Base-by-base conservation (phyloP, 1,140 invertebrate genomes). In the Nylanderia fulva region DNA sequence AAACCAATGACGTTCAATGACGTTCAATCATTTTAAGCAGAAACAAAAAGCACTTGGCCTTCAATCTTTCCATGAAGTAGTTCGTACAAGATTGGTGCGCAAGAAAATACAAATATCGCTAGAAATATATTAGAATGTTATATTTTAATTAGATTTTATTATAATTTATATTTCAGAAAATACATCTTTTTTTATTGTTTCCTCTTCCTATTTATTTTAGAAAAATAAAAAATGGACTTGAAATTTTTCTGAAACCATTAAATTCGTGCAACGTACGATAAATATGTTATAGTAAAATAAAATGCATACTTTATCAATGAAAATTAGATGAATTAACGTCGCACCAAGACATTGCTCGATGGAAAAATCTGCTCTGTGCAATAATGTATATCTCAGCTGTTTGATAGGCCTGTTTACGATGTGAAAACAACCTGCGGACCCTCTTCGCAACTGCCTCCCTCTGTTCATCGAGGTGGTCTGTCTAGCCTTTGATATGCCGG, bases 331-430 rank as follows among this genome's bases (percentile, higher is more conserved):
- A 15, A 48, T 48, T 18, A 45, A 64, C 33, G 7, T 42, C 2
- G 39, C 4, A 1, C 18, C 33, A 6, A 15, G 24, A 63, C 24
- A 61, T 27, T 27, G 15, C 9, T 24, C 11, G 29, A 29, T 39
- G 29, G 24, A 77, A 64, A 77, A 48, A 66, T 77, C n/a, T 64
- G 7, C 0, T 24, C 13, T 2, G 29, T 45, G 60, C 18, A 45
- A 76, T 77, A 48, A 77, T 64, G 39, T 77, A 61, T 42, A 66
- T 66, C 39, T 64, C n/a, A 33, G 13, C 27, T 77, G 29, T 64
- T 77, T 8, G 75, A 66, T 64, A 66, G 4, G 27, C 13, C 36
- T 29, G 64, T 68, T 77, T 77, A 52, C 27, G n/a, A 77, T n/a
- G 75, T 66, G 58, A 13, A 48, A 48, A 77, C 58, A 48, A 18